These are phyloP conservation scores for Nephila pilipes DNA, from an alignment of 1,140 invertebrate genomes.

Conservation along the genomic window DNA sequence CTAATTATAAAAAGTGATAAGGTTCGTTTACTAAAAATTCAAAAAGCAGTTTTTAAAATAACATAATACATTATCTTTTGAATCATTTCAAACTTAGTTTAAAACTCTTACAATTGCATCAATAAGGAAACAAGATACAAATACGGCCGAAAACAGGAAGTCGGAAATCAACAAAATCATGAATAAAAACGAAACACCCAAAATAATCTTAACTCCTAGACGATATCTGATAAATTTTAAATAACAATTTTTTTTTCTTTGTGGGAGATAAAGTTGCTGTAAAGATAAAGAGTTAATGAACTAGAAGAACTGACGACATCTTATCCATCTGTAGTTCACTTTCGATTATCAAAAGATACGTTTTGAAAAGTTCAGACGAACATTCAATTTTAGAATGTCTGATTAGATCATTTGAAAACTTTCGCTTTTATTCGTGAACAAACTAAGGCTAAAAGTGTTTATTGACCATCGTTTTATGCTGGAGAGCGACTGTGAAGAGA, in stretches of 20 bases:
- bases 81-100: no score
- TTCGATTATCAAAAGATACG: neutral
- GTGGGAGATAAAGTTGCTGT: neutral
- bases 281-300: constrained; percentile 1
- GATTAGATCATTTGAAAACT: neutral
- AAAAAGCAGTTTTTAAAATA: no score
- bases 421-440: neutral
- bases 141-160: neutral
- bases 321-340: neutral
- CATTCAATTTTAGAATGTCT: neutral
- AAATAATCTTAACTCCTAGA: neutral
- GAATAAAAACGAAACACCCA: neutral
- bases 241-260: neutral
- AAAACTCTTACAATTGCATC: no score
- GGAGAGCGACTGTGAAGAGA: neutral
- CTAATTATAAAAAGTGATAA: no score
- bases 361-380: neutral
- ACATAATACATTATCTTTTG: no score
- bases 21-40: no score
- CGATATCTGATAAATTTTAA: constrained; percentile 8
- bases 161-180: neutral
- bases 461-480: neutral
- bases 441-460: neutral
- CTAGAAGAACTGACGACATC: neutral
- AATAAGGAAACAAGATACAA: no score